Evolutionary conservation across 2,113 vertebrate species (phyloP), one percentile per base, ranked within the genome.

Genomic region (Cryptoleucopteryx plumbea): DNA sequence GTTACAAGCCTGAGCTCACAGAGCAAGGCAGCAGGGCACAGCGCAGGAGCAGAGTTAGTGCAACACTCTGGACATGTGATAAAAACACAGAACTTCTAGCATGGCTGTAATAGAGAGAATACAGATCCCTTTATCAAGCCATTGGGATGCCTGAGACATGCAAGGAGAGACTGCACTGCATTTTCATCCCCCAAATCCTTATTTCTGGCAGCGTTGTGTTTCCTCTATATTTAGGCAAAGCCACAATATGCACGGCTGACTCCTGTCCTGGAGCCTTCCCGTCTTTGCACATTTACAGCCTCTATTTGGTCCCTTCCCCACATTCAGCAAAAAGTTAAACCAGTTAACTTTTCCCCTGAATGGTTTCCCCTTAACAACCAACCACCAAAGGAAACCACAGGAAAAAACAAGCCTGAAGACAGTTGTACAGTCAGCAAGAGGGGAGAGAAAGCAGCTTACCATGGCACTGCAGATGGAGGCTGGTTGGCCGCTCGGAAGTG

Each of bases 31-130:
- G 68, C 53, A 10, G 68, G 47, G 26, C 62, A 38, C 42, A 11
- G 63, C 5, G 0, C n/a, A 18, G 70, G 25, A 40, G 55, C 31
- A 29, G 38, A 12, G 8, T 32, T 48, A 48, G 47, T 15, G 61
- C 68, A 55, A 31, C 47, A 14, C 47, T 0, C 2, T 4, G n/a
- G 62, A 13, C 18, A 8, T 1, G 38, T 1, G 4, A 16, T 36
- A 42, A 26, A n/a, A 52, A 25, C 61, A 26, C 10, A 80, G 55
- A 40, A 53, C 38, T 31, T 31, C 16, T 21, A 31, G 45, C 20
- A n/a, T 1, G 14, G 82, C 82, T 66, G 52, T 31, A 22, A 25
- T 1, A 53, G 50, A 91, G 45, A 66, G 16, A 74, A 16, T 12
- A 43, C 55, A 43, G 55, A 48, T 14, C 31, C 16, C 22, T 55